Conservation (phyloP, 2,113 vertebrate species). For the Rhea pennata region DNA sequence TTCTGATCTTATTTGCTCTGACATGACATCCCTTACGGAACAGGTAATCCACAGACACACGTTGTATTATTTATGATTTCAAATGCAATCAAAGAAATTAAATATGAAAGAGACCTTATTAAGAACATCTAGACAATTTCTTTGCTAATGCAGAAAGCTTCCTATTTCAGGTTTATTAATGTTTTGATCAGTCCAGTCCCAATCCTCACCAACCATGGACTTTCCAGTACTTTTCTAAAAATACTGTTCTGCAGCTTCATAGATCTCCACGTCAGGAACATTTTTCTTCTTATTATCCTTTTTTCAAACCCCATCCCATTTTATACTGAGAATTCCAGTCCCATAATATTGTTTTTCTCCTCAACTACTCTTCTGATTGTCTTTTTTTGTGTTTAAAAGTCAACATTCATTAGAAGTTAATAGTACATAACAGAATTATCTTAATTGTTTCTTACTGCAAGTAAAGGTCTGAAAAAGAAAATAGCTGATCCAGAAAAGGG, state of each 20-base stretch:
- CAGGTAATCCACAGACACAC: background rate
- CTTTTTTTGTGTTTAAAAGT: background rate
- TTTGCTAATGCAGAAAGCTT: background rate
- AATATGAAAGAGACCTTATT: background rate
- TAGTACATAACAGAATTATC: background rate
- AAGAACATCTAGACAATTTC: background rate
- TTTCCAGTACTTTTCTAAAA: background rate
- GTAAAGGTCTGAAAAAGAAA: background rate
- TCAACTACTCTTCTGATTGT: background rate
- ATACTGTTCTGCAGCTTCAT: background rate
- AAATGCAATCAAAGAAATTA: background rate
- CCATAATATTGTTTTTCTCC: background rate
- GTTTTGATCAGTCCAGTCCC: background rate
- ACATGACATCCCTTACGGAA: background rate
- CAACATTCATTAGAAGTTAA: background rate
- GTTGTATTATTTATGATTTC: background rate
- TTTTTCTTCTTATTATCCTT: fast-evolving
- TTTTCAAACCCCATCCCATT: background rate
- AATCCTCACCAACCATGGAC: background rate
- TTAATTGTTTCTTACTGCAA: background rate
- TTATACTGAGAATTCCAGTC: background rate
- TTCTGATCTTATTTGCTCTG: background rate
- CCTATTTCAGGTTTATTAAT: background rate
- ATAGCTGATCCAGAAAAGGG: background rate
- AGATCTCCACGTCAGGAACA: background rate